Evolutionary conservation across 1,140 invertebrate genomes (phyloP), one percentile per base, ranked within the genome.

Genomic region (Yoshiicerus persimilis): DNA sequence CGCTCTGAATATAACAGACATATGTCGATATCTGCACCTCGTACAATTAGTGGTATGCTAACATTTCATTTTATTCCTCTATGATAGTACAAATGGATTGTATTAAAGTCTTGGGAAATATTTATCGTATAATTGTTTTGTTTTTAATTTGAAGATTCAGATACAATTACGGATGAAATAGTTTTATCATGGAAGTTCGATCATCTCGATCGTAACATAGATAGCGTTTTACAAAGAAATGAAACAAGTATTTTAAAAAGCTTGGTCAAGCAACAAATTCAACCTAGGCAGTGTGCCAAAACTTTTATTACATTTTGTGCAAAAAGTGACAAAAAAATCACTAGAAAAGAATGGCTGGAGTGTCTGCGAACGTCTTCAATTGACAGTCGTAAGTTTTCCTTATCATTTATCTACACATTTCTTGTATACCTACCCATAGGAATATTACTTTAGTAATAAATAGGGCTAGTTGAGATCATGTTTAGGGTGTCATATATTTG

Each of bases 121-220:
- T 25, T 2, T 32, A 30, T 11, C 23, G 36, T 38, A 23, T 66
- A 3, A 23, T 9, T 9, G 62, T 23, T 9, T 4, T 66, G 20
- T 34, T 36, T 4, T 36, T 16, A 27, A 32, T 77, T 80, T n/a
- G 8, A 64, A 88, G 89, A 87, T 23, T 47, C 56, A 75, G 88
- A 90, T 70, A 25, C 77, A 41, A 85, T 86, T 23, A 66, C 80
- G 0, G 90, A 89, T 56, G 88, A 87, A 8, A 87, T 80, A 1
- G 96, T 96, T 0, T 91, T 97, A 10, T 95, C 96, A 70, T 98
- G 97, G 97, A 98, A 98, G 92, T 99, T 98, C 91, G 92, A 93
- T 1, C 94, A 95, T 70, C 93, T 98, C 91, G 97, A 99, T 93
- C 92, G 92, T 38, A 95, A 98, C 92, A 93, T 93, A 16, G 96